Evolutionary conservation across 2,113 vertebrate genomes (phyloP).

Genomic region (Jacana jacana): DNA sequence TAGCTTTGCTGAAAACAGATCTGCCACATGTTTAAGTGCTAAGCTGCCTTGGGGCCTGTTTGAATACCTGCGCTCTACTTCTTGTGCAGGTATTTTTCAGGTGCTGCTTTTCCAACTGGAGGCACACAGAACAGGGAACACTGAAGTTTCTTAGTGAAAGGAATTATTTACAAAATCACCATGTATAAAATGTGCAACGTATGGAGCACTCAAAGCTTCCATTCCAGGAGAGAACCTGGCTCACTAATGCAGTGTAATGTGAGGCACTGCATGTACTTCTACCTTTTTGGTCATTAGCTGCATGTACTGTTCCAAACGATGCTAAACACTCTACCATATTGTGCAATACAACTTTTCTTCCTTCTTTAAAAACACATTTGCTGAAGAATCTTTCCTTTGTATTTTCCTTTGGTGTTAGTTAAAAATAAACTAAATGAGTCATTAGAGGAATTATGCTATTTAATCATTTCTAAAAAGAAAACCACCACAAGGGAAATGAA

Average conservation of each 20-base stretch:
- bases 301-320: not conserved
- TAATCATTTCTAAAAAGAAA: constrained; percentile 49
- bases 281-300: not conserved
- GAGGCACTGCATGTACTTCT: not conserved
- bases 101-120: not conserved
- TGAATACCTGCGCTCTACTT: constrained; percentile 37
- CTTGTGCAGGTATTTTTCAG: not conserved
- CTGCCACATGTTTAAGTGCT: constrained; percentile 5
- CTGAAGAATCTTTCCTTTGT: constrained; percentile 29
- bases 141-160: not conserved
- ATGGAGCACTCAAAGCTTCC: not conserved
- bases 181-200: not conserved
- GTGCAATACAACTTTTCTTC: not conserved
- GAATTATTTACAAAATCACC: not conserved
- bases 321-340: not conserved
- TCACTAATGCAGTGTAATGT: not conserved
- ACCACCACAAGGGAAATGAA: constrained; percentile 29
- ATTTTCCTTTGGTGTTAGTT: constrained; percentile 44
- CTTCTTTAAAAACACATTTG: not conserved
- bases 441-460: constrained; percentile 19
- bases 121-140: not conserved
- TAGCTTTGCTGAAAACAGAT: constrained; percentile 37
- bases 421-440: constrained; percentile 56
- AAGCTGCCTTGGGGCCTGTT: constrained; percentile 38
- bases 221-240: not conserved